These are phyloP conservation scores for Oryctolagus cuniculus DNA, from an alignment of 2,113 vertebrate species.

Conservation along the genomic window DNA sequence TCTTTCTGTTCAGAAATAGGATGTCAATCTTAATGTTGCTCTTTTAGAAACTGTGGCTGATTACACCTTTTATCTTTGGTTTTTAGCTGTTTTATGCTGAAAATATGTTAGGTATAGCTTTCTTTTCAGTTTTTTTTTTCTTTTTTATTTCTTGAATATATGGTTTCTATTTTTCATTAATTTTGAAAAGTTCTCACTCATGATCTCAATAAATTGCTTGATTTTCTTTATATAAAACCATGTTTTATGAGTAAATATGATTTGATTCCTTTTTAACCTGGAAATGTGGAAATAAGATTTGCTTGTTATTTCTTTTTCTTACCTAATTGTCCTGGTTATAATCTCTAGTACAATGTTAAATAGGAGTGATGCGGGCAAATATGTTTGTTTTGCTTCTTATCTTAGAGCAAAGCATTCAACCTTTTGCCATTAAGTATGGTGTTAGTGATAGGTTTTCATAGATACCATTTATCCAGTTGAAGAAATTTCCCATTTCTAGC, in stretches of 20 bases:
- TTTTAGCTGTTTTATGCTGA: not conserved
- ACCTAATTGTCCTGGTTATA: not conserved
- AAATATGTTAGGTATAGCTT: not conserved
- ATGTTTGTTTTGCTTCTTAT: too few species aligned
- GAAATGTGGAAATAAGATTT: not conserved
- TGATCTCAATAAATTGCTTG: not conserved
- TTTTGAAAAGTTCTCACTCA: not conserved
- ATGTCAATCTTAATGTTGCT: not conserved
- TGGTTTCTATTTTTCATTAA: not conserved
- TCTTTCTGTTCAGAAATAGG: not conserved
- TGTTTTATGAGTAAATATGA: not conserved
- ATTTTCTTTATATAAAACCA: not conserved
- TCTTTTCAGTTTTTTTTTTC: constrained; percentile 25
- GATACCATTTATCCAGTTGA: too few species aligned
- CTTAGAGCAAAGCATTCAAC: too few species aligned
- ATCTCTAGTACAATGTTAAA: too few species aligned
- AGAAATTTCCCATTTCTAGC: not conserved
- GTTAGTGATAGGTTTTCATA: too few species aligned
- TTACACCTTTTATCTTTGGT: not conserved
- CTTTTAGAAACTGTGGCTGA: not conserved
- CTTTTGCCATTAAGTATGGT: too few species aligned
- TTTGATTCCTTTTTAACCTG: not conserved
- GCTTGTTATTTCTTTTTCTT: not conserved
- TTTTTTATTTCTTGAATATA: not conserved
- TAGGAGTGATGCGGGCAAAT: too few species aligned